Conservation (phyloP, 1,140 invertebrate species). For the Chlorops oryzae region DNA sequence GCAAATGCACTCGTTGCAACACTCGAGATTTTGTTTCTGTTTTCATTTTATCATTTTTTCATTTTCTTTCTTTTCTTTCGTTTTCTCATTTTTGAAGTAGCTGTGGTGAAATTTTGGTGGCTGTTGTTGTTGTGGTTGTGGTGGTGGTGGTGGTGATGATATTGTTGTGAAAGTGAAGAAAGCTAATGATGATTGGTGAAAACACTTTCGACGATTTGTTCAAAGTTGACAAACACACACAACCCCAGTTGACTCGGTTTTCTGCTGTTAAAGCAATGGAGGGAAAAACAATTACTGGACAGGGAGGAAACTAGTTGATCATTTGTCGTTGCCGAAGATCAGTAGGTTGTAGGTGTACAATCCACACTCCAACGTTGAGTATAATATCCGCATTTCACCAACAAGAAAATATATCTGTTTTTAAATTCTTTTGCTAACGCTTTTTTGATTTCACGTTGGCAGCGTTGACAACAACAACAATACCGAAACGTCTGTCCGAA, state of each 20-base stretch:
- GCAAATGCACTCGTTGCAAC: too few species aligned
- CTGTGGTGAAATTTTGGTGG: conserved; percentile 1
- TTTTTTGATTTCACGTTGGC: conserved; percentile 13
- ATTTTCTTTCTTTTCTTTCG: too few species aligned
- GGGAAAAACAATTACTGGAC: not conserved
- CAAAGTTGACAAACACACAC: not conserved
- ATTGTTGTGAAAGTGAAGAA: not conserved
- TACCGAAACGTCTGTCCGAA: conserved; percentile 10
- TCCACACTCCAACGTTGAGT: not conserved
- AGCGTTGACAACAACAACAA: conserved; percentile 9
- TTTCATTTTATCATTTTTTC: too few species aligned
- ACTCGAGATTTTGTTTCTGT: too few species aligned
- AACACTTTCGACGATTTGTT: not conserved
- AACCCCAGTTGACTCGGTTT: conserved; percentile 3
- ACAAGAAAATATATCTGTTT: too few species aligned
- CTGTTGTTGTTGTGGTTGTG: conserved; percentile 13
- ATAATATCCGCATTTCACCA: too few species aligned
- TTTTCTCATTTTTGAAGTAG: not conserved
- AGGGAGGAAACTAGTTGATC: too few species aligned
- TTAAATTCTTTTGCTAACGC: not conserved
- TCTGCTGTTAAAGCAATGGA: conserved; percentile 13
- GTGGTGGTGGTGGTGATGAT: conserved; percentile 2
- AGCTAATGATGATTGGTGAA: not conserved
- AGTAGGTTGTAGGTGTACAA: not conserved
- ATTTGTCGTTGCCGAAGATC: not conserved